Evolutionary conservation across 2,113 vertebrate genomes (phyloP), one percentile per base, ranked within the genome.

Genomic region (Microcebus tavaratra): DNA sequence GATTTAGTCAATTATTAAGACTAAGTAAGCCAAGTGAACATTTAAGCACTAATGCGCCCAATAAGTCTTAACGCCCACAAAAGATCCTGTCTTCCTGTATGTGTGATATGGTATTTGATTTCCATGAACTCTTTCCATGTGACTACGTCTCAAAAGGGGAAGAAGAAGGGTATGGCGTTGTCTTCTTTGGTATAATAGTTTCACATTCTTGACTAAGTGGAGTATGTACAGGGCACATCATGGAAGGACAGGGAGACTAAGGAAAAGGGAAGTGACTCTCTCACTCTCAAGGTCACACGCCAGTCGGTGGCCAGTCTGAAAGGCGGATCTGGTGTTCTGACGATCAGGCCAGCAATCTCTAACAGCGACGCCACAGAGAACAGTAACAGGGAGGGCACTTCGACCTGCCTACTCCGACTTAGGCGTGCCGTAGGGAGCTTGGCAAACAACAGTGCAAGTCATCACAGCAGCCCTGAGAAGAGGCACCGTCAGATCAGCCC

Each of bases 121-220:
- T 45, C 72, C 65, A 79, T 18, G 2, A 61, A 31, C 17, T 53
- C 45, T 88, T 12, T 59, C 75, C 79, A 18, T 80, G 9, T 18
- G 17, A 23, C 36, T 12, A 13, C 5, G 25, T 70, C 63, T 95
- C 13, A 48, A 7, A n/a, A 50, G 63, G 27, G 2, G 27, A 55
- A 50, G 73, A 68, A 23, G 21, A 53, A 42, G 23, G 55, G 23
- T n/a, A 11, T 4, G 0, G 6, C 39, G 0, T 1, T 3, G 3
- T 25, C 29, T 4, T 31, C 80, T 80, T 15, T 9, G 8, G 25
- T 27, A 0, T 15, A 11, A 39, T 12, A 5, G 25, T n/a, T 88
- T 75, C 31, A 6, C 5, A 17, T 68, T 39, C 72, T 93, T 89
- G 14, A 1, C n/a, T n/a, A 29, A 63, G 82, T 0, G 31, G 45